These are phyloP conservation scores for Trigoniulus corallinus DNA, from an alignment of 1,140 invertebrate species.

Conservation along the genomic window DNA sequence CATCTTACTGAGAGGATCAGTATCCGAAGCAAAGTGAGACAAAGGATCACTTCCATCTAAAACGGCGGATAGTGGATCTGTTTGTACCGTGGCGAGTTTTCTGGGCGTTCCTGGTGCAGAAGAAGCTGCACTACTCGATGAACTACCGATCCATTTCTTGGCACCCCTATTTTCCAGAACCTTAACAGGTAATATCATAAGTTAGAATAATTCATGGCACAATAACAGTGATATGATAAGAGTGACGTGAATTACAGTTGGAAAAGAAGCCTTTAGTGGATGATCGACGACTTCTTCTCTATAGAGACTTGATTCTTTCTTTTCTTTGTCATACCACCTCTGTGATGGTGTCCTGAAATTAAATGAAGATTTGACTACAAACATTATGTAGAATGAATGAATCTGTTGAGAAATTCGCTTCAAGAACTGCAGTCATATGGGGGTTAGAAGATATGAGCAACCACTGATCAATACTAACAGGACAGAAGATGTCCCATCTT, in stretches of 20 bases:
- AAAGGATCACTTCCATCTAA: conserved; percentile 56
- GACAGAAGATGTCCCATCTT: no score
- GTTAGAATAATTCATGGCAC: neutral
- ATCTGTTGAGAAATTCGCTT: no score
- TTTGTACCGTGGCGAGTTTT: conserved; percentile 18
- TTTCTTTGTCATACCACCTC: conserved; percentile 21
- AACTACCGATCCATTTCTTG: conserved; percentile 27
- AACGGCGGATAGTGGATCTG: conserved; percentile 39
- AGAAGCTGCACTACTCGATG: conserved; percentile 24
- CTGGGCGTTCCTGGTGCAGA: conserved; percentile 29
- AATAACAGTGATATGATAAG: neutral
- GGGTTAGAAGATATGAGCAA: no score
- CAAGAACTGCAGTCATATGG: no score
- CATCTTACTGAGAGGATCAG: conserved; percentile 28
- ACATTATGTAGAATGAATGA: no score
- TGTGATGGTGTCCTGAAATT: conserved; percentile 18
- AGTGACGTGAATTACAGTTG: conserved; percentile 19
- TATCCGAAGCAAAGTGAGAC: conserved; percentile 43
- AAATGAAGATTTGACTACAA: no score
- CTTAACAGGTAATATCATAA: conserved; percentile 1
- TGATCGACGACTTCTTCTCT: conserved; percentile 27
- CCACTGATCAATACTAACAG: no score
- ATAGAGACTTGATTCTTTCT: conserved; percentile 11
- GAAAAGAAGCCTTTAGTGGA: conserved; percentile 41
- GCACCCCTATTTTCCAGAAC: conserved; percentile 29